Evolutionary conservation across 2,888 invertebrate genomes (phyloP), one percentile per base, ranked within the genome.

Genomic region (Gastracanthus pulcherrimus): DNA sequence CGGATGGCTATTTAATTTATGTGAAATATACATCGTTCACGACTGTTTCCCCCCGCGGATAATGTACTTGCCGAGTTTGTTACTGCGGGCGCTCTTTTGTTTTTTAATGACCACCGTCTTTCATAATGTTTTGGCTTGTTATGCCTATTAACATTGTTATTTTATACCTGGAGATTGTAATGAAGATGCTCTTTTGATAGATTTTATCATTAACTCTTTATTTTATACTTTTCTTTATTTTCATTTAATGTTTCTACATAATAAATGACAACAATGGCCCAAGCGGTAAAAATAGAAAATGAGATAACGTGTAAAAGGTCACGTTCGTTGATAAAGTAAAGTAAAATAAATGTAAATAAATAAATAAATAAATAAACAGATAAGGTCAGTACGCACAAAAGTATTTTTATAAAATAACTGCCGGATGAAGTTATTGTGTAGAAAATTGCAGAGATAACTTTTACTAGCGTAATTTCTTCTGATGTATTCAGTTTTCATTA

Each of bases 1-100:
- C 38, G 23, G 51, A 60, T 36, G 51, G 70, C 75, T 75, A 70
- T 75, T 80, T 75, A 75, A 80, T 80, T 80, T 80, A 62, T 69
- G n/a, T n/a, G 36, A 75, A 80, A 69, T 80, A 38, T 62, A 31
- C 26, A 36, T n/a, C 29, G 9, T 16, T 62, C 36, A 45, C 34
- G 16, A 13, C 29, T n/a, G 67, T 36, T 58, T 69, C 38, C 58
- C 2, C 23, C 13, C n/a, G 11, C 19, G 31, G 7, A 55, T 48
- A 45, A 26, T 62, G 60, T 74, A 34, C 31, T 36, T 64, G 34
- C 26, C 29, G 34, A 62, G 58, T 62, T 7, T 62, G 34, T 64
- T 74, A 55, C 45, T 58, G 48, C 31, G 29, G 48, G 58, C 36
- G n/a, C n/a, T n/a, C n/a, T 55, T 19, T 34, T 16, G 31, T 31